Evolutionary conservation across 2,113 vertebrate species (phyloP).

Genomic region (Phylloscopus whistleri): DNA sequence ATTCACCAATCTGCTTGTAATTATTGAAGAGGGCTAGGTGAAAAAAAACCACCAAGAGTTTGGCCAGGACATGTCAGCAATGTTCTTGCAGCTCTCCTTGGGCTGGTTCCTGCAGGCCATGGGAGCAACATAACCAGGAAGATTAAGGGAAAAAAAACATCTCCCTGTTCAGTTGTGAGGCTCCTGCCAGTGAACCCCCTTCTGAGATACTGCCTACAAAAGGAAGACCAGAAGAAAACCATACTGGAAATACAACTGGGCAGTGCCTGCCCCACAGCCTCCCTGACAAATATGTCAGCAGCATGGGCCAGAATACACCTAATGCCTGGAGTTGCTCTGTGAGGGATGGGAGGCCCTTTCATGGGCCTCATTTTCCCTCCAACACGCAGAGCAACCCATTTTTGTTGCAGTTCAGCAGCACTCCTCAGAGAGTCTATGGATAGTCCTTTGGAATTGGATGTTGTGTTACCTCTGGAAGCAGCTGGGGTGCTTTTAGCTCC

Average conservation of each 20-base stretch:
- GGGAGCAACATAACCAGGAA: not conserved
- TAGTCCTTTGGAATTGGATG: not conserved
- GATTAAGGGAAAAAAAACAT: not conserved
- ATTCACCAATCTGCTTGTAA: not conserved
- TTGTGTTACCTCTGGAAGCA: not conserved
- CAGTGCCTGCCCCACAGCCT: not conserved
- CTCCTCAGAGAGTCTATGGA: not conserved
- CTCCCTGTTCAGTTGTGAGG: not conserved
- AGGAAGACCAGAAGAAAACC: not conserved
- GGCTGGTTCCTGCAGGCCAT: not conserved
- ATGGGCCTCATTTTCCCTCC: not conserved
- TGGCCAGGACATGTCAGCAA: not conserved
- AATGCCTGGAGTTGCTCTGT: not conserved
- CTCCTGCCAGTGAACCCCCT: not conserved
- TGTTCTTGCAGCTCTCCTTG: not conserved
- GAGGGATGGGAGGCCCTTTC: not conserved
- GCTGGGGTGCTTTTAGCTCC: not conserved
- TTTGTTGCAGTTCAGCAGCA: not conserved
- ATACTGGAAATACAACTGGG: not conserved
- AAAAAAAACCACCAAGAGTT: not conserved
- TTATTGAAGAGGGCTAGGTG: not conserved
- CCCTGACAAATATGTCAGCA: not conserved
- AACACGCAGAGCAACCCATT: not conserved
- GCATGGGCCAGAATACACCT: accelerated
- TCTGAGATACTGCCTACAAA: not conserved